phyloP scores from a whole-genome alignment of 2,113 vertebrate genomes.

The Picathartes gymnocephalus region DNA sequence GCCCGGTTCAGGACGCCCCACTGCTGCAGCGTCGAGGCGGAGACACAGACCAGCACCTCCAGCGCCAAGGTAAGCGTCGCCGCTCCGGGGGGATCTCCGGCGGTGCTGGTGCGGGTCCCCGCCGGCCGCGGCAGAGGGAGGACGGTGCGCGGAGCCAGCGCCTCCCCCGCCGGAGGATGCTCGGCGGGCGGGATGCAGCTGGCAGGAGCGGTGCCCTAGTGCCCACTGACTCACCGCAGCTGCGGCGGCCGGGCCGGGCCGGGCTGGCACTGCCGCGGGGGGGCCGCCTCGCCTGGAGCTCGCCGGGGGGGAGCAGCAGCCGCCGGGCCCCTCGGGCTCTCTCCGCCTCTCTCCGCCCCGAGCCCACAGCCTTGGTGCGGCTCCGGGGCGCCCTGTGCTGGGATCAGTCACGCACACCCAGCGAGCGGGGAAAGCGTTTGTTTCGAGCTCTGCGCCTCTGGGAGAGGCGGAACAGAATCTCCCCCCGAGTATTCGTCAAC shows the following conservation, averaged over 20 bases:
- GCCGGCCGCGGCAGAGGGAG: neutral
- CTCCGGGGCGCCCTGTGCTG: neutral
- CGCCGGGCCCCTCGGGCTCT: neutral
- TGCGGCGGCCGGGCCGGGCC: neutral
- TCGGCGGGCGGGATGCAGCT: neutral
- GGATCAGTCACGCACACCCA: too few species aligned
- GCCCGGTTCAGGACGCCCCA: conserved; percentile 68
- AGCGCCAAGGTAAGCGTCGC: conserved; percentile 77
- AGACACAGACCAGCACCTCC: conserved; percentile 87
- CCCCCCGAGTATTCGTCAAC: neutral
- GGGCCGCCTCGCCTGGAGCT: neutral
- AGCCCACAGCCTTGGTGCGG: neutral
- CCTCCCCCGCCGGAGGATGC: neutral
- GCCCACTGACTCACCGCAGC: neutral
- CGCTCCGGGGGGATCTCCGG: neutral
- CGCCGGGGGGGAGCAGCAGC: neutral
- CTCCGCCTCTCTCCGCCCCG: neutral
- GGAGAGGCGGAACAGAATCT: neutral
- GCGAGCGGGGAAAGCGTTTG: neutral
- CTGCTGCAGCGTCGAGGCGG: conserved; percentile 83
- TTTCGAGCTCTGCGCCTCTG: neutral
- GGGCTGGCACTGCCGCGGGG: neutral
- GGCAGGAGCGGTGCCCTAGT: neutral
- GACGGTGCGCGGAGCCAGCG: neutral
- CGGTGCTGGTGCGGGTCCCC: neutral